Percentiles rank a stretch among this genome's conserved stretches.
phyloP scores from a whole-genome alignment of 2,797 vertebrate species.

The Rhodeus uyekii region DNA sequence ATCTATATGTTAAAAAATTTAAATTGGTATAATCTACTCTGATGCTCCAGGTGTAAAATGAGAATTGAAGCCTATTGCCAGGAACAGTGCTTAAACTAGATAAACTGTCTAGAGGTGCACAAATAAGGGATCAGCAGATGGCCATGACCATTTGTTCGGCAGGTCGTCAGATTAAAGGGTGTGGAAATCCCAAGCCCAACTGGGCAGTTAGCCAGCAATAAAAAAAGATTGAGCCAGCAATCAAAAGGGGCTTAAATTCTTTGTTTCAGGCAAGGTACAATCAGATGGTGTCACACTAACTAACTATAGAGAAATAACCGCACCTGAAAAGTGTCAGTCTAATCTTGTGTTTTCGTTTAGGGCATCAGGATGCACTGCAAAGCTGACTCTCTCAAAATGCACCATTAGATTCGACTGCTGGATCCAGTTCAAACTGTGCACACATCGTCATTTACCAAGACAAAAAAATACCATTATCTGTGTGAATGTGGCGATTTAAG shows the following conservation, averaged over 20 bases:
- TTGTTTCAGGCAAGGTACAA: constrained; percentile 11
- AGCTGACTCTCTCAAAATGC: not conserved
- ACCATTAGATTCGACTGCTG: constrained; percentile 12
- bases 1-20: not conserved
- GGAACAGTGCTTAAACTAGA: constrained; percentile 26
- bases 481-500: constrained; percentile 36
- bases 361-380: not conserved
- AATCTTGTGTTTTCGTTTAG: constrained; percentile 24
- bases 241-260: constrained; percentile 66
- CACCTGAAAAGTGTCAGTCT: constrained; percentile 19
- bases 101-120: constrained; percentile 33
- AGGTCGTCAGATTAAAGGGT: constrained; percentile 67
- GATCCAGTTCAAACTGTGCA: constrained; percentile 37
- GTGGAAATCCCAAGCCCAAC: constrained; percentile 71
- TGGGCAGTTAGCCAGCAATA: constrained; percentile 69
- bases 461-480: constrained; percentile 41
- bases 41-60: constrained; percentile 23
- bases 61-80: constrained; percentile 15
- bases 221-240: constrained; percentile 68
- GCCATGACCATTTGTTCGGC: constrained; percentile 59
- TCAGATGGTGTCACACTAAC: constrained; percentile 27
- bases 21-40: constrained; percentile 21
- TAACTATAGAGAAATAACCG: constrained; percentile 14
- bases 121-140: constrained; percentile 31
- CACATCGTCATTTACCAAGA: constrained; percentile 16